These are phyloP conservation scores for Brachypterus glaber DNA, from an alignment of 2,888 invertebrate species.

Conservation along the genomic window DNA sequence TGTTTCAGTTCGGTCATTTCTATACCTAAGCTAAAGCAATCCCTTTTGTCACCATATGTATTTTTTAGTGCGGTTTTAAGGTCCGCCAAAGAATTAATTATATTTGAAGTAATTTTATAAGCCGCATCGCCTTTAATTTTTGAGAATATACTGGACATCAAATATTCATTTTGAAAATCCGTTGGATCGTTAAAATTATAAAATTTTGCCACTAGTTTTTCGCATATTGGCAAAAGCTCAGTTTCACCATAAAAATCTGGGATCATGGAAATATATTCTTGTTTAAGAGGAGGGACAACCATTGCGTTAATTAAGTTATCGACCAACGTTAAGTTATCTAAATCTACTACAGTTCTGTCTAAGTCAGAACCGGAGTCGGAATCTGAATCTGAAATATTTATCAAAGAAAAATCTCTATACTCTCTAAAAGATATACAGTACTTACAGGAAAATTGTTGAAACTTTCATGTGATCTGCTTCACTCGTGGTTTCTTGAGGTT, in stretches of 20 bases:
- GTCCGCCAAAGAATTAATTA: no score
- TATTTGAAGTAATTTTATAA: no score
- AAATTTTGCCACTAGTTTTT: constrained; percentile 9
- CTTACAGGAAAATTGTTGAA: constrained; percentile 6
- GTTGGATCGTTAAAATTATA: constrained; percentile 4
- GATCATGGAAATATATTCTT: constrained; percentile 8
- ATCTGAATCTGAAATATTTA: constrained; percentile 2
- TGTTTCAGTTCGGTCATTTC: no score
- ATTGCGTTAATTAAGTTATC: no score
- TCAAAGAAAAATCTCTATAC: background rate
- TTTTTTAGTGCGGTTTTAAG: no score
- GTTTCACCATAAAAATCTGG: constrained; percentile 7
- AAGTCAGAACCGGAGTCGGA: constrained; percentile 3
- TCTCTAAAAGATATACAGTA: constrained; percentile 3
- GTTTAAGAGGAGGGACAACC: no score
- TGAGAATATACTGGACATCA: constrained; percentile 10
- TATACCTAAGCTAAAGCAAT: no score
- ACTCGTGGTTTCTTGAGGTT: no score
- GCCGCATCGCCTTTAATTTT: constrained; percentile 14
- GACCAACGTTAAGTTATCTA: no score
- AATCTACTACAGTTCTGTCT: no score
- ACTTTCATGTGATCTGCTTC: no score
- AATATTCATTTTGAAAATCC: constrained; percentile 13
- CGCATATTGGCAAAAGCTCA: constrained; percentile 9
- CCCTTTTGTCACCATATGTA: no score